These are phyloP conservation scores for Heliconius eleuchia DNA, from an alignment of 1,140 invertebrate species.

Conservation along the genomic window DNA sequence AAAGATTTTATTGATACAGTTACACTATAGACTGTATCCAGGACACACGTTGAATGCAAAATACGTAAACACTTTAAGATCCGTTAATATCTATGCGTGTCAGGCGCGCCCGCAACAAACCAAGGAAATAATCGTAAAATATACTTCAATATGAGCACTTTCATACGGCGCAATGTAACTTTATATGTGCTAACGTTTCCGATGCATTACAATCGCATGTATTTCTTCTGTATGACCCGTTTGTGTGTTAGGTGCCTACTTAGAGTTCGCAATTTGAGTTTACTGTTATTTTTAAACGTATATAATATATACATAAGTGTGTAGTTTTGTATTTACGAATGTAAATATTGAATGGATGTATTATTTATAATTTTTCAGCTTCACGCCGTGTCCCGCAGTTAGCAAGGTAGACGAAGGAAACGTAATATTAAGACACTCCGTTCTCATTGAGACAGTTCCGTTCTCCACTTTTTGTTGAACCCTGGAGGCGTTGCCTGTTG, in stretches of 20 bases:
- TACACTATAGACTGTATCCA: slow-evolving; percentile 12
- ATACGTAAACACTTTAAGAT: slow-evolving; percentile 30
- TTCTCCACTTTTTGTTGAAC: too few relatives aligned
- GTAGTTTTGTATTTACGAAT: background rate
- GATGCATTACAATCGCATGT: slow-evolving; percentile 44
- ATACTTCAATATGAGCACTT: slow-evolving; percentile 45
- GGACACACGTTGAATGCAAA: slow-evolving; percentile 19
- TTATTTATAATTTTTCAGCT: too few relatives aligned
- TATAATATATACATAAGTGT: background rate
- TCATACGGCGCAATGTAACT: slow-evolving; percentile 47
- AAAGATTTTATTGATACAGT: slow-evolving; percentile 27
- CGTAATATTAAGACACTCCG: too few relatives aligned
- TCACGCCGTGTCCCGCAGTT: too few relatives aligned
- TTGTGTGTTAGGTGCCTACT: slow-evolving; percentile 38
- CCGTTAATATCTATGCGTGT: slow-evolving; percentile 44
- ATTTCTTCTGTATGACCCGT: slow-evolving; percentile 40
- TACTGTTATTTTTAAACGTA: background rate
- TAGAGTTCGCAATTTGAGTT: background rate
- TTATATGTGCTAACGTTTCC: slow-evolving; percentile 47
- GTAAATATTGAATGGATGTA: too few relatives aligned
- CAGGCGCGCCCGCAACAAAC: slow-evolving; percentile 42
- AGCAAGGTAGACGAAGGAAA: too few relatives aligned
- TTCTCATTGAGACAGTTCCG: too few relatives aligned
- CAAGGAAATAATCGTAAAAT: slow-evolving; percentile 50
- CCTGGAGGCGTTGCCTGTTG: too few relatives aligned